Conservation (phyloP, 2,113 vertebrate genomes). For the Gracilinanus agilis region DNA sequence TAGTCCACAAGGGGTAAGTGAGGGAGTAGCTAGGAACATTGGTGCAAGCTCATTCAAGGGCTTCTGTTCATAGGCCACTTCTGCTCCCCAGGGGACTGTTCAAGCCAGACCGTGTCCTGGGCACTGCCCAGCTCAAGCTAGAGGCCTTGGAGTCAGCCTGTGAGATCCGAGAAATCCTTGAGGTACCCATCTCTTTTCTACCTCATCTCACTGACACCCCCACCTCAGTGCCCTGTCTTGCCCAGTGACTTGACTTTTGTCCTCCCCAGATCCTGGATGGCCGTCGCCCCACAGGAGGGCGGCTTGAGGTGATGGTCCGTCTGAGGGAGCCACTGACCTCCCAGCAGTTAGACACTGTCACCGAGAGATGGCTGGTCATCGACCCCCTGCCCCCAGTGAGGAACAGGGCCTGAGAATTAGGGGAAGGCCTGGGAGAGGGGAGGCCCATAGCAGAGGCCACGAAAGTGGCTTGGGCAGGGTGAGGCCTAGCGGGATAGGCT, state of each 20-base stretch:
- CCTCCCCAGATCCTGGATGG: slow-evolving; percentile 87
- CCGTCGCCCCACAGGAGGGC: slow-evolving; percentile 91
- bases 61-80: neutral
- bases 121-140: slow-evolving; percentile 92
- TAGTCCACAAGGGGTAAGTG: slow-evolving; percentile 92
- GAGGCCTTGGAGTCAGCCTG: slow-evolving; percentile 89
- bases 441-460: neutral
- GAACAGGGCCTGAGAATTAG: neutral
- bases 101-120: slow-evolving; percentile 90
- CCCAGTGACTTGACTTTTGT: neutral
- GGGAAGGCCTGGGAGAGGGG: neutral
- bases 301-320: slow-evolving; percentile 91
- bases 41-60: neutral
- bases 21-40: neutral
- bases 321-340: slow-evolving; percentile 91
- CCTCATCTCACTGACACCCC: neutral
- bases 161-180: slow-evolving; percentile 91
- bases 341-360: slow-evolving; percentile 88
- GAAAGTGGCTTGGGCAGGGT: neutral
- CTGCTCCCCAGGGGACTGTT: slow-evolving; percentile 88
- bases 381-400: slow-evolving; percentile 82
- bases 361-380: slow-evolving; percentile 92
- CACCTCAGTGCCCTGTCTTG: neutral
- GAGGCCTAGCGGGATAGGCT: neutral
- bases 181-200: slow-evolving; percentile 81